phyloP scores from a whole-genome alignment of 2,113 vertebrate genomes.

The Tricholaema leucomelas region DNA sequence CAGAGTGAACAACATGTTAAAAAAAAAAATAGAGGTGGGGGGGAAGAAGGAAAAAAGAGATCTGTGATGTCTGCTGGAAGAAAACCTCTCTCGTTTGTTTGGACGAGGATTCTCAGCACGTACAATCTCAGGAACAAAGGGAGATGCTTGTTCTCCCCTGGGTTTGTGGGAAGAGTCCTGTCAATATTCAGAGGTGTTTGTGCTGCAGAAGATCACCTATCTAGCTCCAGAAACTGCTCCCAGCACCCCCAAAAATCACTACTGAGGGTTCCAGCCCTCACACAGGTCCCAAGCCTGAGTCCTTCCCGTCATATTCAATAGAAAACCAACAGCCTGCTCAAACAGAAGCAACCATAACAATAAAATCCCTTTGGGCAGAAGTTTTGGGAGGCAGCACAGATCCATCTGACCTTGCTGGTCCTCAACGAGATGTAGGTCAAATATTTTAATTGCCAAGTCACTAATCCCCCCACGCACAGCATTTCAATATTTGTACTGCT shows the following conservation, averaged over 20 bases:
- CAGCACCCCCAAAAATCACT: neutral
- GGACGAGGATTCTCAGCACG: conserved; percentile 47
- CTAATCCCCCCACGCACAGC: neutral
- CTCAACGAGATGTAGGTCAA: conserved; percentile 23
- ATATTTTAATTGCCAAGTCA: conserved; percentile 30
- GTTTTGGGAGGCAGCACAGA: neutral
- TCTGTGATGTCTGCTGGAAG: conserved; percentile 19
- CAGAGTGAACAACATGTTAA: neutral
- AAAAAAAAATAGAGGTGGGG: neutral
- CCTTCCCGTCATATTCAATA: neutral
- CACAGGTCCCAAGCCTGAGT: accelerated
- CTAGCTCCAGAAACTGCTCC: neutral
- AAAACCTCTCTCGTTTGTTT: conserved; percentile 13
- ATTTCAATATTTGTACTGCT: conserved; percentile 23
- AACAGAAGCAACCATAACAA: neutral
- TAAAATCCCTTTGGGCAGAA: neutral
- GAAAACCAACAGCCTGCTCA: neutral
- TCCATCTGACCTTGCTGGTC: conserved; percentile 21
- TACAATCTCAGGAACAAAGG: conserved; percentile 27
- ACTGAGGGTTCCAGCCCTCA: neutral
- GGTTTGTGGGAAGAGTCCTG: conserved; percentile 6
- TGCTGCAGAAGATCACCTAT: neutral
- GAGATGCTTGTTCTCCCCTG: neutral
- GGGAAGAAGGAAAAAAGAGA: neutral
- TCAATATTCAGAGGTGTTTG: conserved; percentile 6